Evolutionary conservation across 2,888 invertebrate genomes (phyloP), one percentile per base, ranked within the genome.

Genomic region (Odontothrips loti): DNA sequence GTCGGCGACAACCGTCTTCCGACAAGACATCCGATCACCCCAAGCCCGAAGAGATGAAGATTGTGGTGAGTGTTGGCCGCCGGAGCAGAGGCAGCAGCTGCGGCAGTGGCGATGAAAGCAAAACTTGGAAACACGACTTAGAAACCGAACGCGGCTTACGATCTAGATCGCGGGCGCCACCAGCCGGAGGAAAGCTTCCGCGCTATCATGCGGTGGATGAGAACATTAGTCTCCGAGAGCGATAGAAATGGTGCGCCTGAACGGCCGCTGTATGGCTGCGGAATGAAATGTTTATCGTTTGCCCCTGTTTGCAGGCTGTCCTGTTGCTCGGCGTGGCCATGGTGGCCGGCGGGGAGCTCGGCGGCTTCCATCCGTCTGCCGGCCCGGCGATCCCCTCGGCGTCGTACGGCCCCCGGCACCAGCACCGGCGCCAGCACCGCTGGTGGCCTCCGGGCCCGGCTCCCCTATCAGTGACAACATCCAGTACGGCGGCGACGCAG

Each of bases 1-100:
- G 68, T 75, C 68, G 68, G 68, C 68, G 68, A 75, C 68, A 75
- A 58, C 68, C 68, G 68, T 75, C 68, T 75, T 75, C 68, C 68
- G 68, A 23, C 68, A 9, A 75, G 68, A 75, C 68, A 75, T 75
- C 68, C 68, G 68, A 75, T 75, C 68, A 75, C 68, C 23, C 68
- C 68, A 27, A 23, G 68, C 68, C 10, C 1, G 27, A 23, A 23
- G 68, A 75, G 68, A 75, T 75, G 68, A 75, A 75, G 68, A 75
- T 75, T 27, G 68, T 27, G 68, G 68, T 75, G 68, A 75, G 68
- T 75, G 12, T 23, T 8, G 27, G 23, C 58, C 0, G 23, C 1
- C 23, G 23, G 0, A 0, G 68, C 68, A 27, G 27, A 8, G 68
- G 12, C 15, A 58, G 58, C 58, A 58, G 15, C 58, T 11, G 15